Base-by-base conservation (phyloP, 2,888 invertebrate genomes). In the Tachina grossa region DNA sequence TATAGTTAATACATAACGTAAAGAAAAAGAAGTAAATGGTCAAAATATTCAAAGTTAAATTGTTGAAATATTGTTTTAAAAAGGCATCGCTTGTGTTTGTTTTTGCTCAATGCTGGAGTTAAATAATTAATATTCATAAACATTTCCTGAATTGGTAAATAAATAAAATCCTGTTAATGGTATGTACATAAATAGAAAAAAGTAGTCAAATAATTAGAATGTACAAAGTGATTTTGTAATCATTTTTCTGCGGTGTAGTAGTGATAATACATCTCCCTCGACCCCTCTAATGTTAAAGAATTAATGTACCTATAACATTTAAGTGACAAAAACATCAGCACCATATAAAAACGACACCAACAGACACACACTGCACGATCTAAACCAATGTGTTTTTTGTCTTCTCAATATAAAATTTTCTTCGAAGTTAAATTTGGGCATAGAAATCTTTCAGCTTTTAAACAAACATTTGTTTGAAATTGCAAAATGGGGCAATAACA, bases 181-280 rank as follows among this genome's bases (percentile, higher is more conserved):
- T 65, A 71, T 71, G 39, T n/a, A n/a, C n/a, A n/a, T 59, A 72
- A 75, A 81, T 63, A 45, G 8, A 45, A 57, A 47, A 43, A 47
- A 16, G 31, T 63, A 9, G n/a, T 31, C 14, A 31, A 53, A 51
- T 2, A 43, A 14, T 43, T 41, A 68, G 43, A 65, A 53, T 43
- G 9, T 75, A n/a, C 2, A 41, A 69, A 69, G 59, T 69, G 78
- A 53, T 68, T 68, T 75, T 68, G 59, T 77, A 77, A 77, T 49
- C 49, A 77, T 39, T 77, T 57, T 59, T 59, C 5, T 77, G 41
- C n/a, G 43, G 57, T 66, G 31, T 57, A 68, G 16, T 59, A 61
- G 51, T 39, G 49, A 69, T 69, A 61, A 43, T 41, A 61, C 39
- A 31, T 51, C 9, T 78, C 59, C 66, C 49, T 49, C n/a, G 22